phyloP scores from a whole-genome alignment of 2,888 invertebrate genomes.

The Cynaeus angustus region DNA sequence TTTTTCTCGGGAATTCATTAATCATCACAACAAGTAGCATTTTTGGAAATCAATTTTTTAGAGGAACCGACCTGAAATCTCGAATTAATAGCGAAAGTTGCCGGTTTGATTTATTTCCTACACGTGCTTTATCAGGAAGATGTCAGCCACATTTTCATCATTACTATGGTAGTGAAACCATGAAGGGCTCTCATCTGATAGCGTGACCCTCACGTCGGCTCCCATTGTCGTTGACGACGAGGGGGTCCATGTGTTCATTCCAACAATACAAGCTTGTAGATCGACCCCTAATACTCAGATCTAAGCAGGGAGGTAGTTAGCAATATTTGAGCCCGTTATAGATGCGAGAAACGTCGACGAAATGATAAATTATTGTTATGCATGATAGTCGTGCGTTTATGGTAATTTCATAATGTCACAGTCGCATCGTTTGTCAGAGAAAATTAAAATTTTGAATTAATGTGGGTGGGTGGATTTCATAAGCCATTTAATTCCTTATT shows the following conservation, averaged over 20 bases:
- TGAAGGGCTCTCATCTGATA: slow-evolving; percentile 37
- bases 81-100: slow-evolving; percentile 16
- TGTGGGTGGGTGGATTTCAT: slow-evolving; percentile 18
- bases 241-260: slow-evolving; percentile 35
- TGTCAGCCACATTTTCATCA: slow-evolving; percentile 48
- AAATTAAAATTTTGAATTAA: slow-evolving; percentile 32
- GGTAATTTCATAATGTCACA: slow-evolving; percentile 22
- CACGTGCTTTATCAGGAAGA: slow-evolving; percentile 53
- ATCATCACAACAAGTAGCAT: slow-evolving; percentile 13
- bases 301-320: slow-evolving; percentile 24
- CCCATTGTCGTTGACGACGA: slow-evolving; percentile 49
- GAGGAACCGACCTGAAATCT: slow-evolving; percentile 1
- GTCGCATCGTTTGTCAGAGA: slow-evolving; percentile 19
- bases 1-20: slow-evolving; percentile 11
- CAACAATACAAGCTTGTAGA: slow-evolving; percentile 28
- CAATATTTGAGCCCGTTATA: slow-evolving; percentile 10
- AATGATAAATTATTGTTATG: slow-evolving; percentile 29
- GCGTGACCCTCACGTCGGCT: slow-evolving; percentile 52
- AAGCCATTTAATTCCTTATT: slow-evolving; percentile 31
- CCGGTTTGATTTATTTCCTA: slow-evolving; percentile 31
- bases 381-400: slow-evolving; percentile 15
- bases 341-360: not conserved
- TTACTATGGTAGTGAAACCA: slow-evolving; percentile 23
- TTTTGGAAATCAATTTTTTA: slow-evolving; percentile 22
- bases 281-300: slow-evolving; percentile 23